Base-by-base conservation (phyloP, 2,888 invertebrate genomes). In the Cosmia trapezina region DNA sequence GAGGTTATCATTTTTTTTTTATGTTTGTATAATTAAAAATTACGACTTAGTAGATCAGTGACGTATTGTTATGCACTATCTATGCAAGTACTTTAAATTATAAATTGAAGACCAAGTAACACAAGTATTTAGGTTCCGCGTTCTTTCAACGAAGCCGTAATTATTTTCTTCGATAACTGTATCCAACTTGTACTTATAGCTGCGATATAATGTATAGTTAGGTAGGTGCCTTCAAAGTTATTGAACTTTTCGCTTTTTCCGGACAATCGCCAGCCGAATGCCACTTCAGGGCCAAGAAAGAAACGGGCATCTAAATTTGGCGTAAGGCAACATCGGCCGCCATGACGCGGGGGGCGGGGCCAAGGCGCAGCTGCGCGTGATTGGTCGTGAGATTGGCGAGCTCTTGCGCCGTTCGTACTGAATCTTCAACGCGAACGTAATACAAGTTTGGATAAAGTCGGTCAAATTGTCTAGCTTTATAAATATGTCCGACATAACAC, bases 291-390 rank as follows among this genome's bases (percentile, higher is more conserved):
- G 86, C 85, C 85, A 86, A 89, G 88, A 91, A 91, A 91, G 91
- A 91, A 89, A 85, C 89, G 87, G 80, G 87, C 89, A 89, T 93
- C 93, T 94, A 94, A 95, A 94, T 95, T 94, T 95, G 95, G 94
- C 92, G 90, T 93, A 93, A 93, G 90, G 92, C 89, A 91, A 91
- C 91, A 87, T 90, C 86, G 91, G 94, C 95, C 92, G 95, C 94
- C 95, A 96, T 95, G 91, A 89, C 94, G 92, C 89, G 92, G 89
- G 86, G 92, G 95, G 95, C 94, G 95, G 93, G 90, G 94, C 92
- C 85, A 78, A 80, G 70, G 77, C 80, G 85, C 86, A 88, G 89
- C 86, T 86, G 91, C 92, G 91, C 91, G 92, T 91, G 89, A 96
- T 96, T 96, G 96, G 96, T 89, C 89, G 88, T 85, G 80, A 89